Base-by-base conservation (phyloP, 2,888 invertebrate species). In the Catocala sponsa region DNA sequence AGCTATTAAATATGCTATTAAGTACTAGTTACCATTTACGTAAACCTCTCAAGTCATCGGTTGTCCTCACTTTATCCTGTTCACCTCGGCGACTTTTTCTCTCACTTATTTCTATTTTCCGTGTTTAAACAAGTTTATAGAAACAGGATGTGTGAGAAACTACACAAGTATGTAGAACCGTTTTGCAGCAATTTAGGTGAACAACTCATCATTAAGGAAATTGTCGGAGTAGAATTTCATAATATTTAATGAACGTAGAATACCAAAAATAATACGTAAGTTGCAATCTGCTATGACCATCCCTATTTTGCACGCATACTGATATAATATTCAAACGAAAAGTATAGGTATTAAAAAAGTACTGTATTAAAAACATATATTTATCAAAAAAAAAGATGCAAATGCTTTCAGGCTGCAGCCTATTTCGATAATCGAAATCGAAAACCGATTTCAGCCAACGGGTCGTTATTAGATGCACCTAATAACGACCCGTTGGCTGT, bases 11-110 rank as follows among this genome's bases (percentile, higher is more conserved):
- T 70, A 68, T 65, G 58, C 56, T 63, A 63, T 70, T 60, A 68
- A 63, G 68, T 65, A 69, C 78, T 69, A 70, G 79, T 80, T 75
- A 61, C 82, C 78, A 73, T 85, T 85, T 83, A 84, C 76, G 81
- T 78, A 78, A 80, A 79, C 73, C 55, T 66, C 68, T 66, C 54
- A 48, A 63, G 69, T 63, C 80, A 79, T 88, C 78, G 73, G 71
- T 78, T 86, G 88, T 84, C 87, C 86, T 87, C 85, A 82, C 55
- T 1, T 84, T 85, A 88, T 88, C 90, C 88, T 89, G 91, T 85
- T 91, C 78, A 73, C 91, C 91, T 91, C 88, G 88, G 2, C 33
- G 63, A 72, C 64, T 68, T 82, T 88, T 86, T 88, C 87, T 88
- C 85, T 85, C 82, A 80, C 84, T 70, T 63, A 59, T 72, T 65